Evolutionary conservation across 2,888 invertebrate genomes (phyloP).

Genomic region (Drosophila nr. fundita): DNA sequence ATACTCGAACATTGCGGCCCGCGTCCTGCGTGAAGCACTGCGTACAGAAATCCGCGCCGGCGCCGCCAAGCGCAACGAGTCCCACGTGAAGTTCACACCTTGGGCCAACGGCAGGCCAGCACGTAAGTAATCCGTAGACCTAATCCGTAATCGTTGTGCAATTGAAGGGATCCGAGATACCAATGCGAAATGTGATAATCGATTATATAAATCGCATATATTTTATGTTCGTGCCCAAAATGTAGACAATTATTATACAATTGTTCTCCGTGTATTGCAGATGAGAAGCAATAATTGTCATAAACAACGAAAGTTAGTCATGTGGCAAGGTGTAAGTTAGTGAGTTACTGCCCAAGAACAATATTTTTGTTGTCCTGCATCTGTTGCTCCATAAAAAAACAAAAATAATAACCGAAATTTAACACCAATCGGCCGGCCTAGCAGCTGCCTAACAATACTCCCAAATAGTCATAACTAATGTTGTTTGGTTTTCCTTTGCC

Average conservation of each 20-base stretch:
- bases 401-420: background rate
- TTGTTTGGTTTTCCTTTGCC: background rate
- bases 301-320: slow-evolving; percentile 24
- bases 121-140: slow-evolving; percentile 87
- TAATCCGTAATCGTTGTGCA: slow-evolving; percentile 24
- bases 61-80: slow-evolving; percentile 91
- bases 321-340: slow-evolving; percentile 64
- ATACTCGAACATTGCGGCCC: slow-evolving; percentile 97
- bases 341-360: slow-evolving; percentile 21
- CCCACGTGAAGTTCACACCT: slow-evolving; percentile 92
- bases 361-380: slow-evolving; percentile 11
- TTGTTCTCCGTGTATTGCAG: slow-evolving; percentile 55
- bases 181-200: background rate
- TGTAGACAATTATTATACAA: slow-evolving; percentile 14
- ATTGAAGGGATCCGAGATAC: slow-evolving; percentile 4
- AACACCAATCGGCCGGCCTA: slow-evolving; percentile 15
- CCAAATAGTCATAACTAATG: slow-evolving; percentile 4
- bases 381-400: background rate
- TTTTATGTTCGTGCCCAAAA: background rate
- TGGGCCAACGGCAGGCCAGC: slow-evolving; percentile 96
- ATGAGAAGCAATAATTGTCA: slow-evolving; percentile 60
- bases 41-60: slow-evolving; percentile 91
- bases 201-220: slow-evolving; percentile 39
- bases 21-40: slow-evolving; percentile 91
- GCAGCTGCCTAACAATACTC: background rate